Evolutionary conservation across 2,888 invertebrate genomes (phyloP), one percentile per base, ranked within the genome.

Genomic region (Pammene aurita): DNA sequence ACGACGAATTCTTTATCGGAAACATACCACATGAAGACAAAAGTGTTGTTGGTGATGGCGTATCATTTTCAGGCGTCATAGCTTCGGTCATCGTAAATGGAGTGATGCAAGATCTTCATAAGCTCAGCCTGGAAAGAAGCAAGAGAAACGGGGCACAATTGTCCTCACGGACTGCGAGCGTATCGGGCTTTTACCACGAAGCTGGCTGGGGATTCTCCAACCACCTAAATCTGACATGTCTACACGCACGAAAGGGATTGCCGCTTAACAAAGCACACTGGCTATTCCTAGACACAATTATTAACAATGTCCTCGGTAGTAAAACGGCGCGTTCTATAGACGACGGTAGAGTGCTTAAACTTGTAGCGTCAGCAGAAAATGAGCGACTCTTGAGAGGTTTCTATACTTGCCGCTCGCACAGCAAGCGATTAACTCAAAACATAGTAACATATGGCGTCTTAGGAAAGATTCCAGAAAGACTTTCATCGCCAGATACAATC

Each of bases 171-270:
- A 85, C 90, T 14, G 90, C 90, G 1, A 92, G 92, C 72, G 73
- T 91, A 38, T 91, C 91, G n/a, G 87, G 87, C 26, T 84, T 84
- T 5, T 92, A 92, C 69, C 82, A 89, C 55, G 92, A 92, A 81
- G 86, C 81, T 16, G 78, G 80, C 58, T 91, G 90, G 91, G 88
- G 89, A 2, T 81, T 77, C 67, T 88, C 89, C 0, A 86, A 87
- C 48, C 77, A 74, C 34, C 74, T 92, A n/a, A 92, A 91, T 75
- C 74, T 92, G 56, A 87, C 89, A 26, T 92, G 92, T 71, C 80
- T 92, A 6, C 88, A 90, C 72, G 81, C 88, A 10, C 81, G 87
- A 69, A 78, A 75, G 13, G 63, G 71, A n/a, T 76, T 77, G 35
- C 79, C 81, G 13, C 80, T 82, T 4, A 80, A 82, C 56, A 66